Percentiles rank a stretch among this genome's conserved stretches.
phyloP scores from a whole-genome alignment of 2,113 vertebrate genomes.

The Microtus richardsoni region DNA sequence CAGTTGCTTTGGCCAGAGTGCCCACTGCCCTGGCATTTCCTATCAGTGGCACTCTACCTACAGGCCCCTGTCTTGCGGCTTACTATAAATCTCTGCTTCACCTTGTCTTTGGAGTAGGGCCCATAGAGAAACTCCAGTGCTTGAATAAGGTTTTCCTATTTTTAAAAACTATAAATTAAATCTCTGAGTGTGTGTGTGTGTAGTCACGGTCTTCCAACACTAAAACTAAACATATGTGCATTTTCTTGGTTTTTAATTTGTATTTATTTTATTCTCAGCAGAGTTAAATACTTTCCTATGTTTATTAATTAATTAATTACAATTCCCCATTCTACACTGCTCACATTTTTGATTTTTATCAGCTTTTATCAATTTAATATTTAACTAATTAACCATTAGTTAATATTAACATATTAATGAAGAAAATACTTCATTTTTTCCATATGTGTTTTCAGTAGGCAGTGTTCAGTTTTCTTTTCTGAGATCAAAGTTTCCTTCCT shows the following conservation, averaged over 20 bases:
- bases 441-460: background rate
- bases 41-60: background rate
- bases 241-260: conserved; percentile 5
- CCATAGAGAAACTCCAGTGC: background rate
- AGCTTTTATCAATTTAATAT: background rate
- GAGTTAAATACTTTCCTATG: background rate
- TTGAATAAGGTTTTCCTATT: background rate
- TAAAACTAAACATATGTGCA: background rate
- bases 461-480: background rate
- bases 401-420: no score
- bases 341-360: background rate
- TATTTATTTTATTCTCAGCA: background rate
- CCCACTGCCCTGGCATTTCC: background rate
- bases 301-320: conserved; percentile 7
- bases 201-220: background rate
- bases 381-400: background rate
- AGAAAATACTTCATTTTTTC: background rate
- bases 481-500: background rate
- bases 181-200: no score
- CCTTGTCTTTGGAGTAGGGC: background rate
- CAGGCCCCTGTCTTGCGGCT: no score
- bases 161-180: background rate
- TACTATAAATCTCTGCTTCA: background rate
- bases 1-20: background rate
- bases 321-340: background rate